Conservation (phyloP, 2,888 invertebrate species). For the Drosophila longiperda region DNA sequence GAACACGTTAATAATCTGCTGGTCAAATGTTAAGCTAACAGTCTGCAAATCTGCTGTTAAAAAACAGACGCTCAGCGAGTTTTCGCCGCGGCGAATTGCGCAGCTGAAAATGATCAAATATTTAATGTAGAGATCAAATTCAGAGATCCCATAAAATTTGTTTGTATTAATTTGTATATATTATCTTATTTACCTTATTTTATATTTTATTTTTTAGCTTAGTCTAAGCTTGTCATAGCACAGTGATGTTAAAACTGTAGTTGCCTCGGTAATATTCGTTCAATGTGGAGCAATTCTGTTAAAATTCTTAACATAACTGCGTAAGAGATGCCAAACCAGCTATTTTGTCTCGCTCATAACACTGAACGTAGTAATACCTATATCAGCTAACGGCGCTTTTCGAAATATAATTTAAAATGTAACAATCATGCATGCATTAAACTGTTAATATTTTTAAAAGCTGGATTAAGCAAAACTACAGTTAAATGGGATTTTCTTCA, state of each 20-base stretch:
- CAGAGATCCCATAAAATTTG: background rate
- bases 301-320: background rate
- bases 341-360: background rate
- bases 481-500: conserved; percentile 57
- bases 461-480: conserved; percentile 59
- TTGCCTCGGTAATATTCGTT: background rate
- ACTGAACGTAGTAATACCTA: background rate
- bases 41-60: conserved; percentile 21
- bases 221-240: background rate
- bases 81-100: conserved; percentile 26
- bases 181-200: background rate
- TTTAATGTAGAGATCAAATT: background rate
- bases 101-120: background rate
- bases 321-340: background rate
- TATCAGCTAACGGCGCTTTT: conserved; percentile 10
- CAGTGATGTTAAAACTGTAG: conserved; percentile 12
- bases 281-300: conserved; percentile 23
- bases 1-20: conserved; percentile 23
- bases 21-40: conserved; percentile 22
- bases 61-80: background rate
- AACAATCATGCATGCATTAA: conserved; percentile 30
- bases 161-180: background rate
- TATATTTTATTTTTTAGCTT: background rate
- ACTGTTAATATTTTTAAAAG: conserved; percentile 36
- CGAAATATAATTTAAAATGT: background rate